A percentile compares a stretch with the other conserved stretches of the same genome.
These are phyloP conservation scores for Bombus ignitus DNA, from an alignment of 1,140 invertebrate genomes.

Conservation along the genomic window DNA sequence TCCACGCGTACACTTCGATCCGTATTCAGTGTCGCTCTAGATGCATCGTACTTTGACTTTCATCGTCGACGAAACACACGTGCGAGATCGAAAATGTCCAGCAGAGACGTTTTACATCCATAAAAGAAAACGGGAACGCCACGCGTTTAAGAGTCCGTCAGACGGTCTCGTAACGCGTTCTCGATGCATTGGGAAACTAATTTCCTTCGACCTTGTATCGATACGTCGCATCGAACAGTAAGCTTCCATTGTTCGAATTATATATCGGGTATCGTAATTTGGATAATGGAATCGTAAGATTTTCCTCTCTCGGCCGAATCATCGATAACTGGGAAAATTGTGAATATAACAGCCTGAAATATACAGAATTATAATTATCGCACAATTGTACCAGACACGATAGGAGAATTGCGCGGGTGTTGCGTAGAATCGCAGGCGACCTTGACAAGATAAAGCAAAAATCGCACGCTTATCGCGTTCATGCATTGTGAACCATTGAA, in stretches of 20 bases:
- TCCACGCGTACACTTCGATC: not conserved
- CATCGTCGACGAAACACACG: slow-evolving; percentile 11
- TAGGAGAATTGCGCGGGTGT: not conserved
- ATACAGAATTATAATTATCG: not conserved
- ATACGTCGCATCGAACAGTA: not conserved
- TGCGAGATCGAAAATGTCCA: slow-evolving; percentile 16
- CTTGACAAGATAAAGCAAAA: not conserved
- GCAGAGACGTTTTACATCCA: not conserved
- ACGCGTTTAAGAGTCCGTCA: not conserved
- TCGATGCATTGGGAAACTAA: not conserved
- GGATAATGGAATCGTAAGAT: too few species aligned
- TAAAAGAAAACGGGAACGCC: slow-evolving; percentile 2
- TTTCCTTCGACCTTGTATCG: not conserved
- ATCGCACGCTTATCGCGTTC: not conserved
- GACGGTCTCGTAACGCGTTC: not conserved
- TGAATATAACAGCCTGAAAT: not conserved
- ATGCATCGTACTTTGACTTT: slow-evolving; percentile 57
- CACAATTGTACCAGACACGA: not conserved
- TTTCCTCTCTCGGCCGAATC: too few species aligned
- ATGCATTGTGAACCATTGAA: slow-evolving; percentile 1
- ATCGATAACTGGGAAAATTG: too few species aligned
- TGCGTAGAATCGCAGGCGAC: not conserved
- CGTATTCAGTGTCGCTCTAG: slow-evolving; percentile 52
- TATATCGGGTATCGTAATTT: too few species aligned
- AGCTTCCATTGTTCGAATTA: too few species aligned